A percentile compares a stretch with the other conserved stretches of the same genome.
Conservation (phyloP, 2,797 vertebrate species). For the Prunella strophiata region DNA sequence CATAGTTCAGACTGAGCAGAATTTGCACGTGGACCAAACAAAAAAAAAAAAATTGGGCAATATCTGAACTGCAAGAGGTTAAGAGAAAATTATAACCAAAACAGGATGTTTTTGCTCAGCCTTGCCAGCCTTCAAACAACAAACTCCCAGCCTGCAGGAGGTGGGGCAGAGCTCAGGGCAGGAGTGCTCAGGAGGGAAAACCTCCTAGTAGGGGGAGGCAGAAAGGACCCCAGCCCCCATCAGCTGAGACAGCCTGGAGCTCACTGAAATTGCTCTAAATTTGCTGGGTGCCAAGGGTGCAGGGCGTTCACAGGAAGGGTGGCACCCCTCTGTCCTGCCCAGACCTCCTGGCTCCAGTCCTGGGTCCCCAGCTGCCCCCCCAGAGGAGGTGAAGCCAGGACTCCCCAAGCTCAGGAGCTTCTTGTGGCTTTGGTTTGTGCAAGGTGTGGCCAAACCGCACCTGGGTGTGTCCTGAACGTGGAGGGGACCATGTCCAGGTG, state of each 20-base stretch:
- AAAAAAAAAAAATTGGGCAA: not conserved
- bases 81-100: constrained; percentile 18
- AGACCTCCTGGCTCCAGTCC: not conserved
- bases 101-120: constrained; percentile 61
- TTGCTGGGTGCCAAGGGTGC: not conserved
- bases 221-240: not conserved
- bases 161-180: accelerated
- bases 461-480: not conserved
- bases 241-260: not conserved
- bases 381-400: not conserved
- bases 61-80: not conserved
- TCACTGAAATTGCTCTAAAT: accelerated
- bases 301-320: accelerated
- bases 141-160: accelerated
- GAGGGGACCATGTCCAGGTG: not conserved
- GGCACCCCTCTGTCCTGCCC: not conserved
- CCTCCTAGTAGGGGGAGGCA: accelerated
- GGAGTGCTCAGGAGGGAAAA: accelerated
- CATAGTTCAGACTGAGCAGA: not conserved
- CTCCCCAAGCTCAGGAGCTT: not conserved
- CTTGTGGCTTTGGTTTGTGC: not conserved
- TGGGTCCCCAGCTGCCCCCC: accelerated
- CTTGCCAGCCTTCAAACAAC: not conserved
- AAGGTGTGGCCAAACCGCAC: not conserved
- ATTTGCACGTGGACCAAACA: accelerated